phyloP scores from a whole-genome alignment of 2,113 vertebrate species.

The Phoxinus phoxinus region DNA sequence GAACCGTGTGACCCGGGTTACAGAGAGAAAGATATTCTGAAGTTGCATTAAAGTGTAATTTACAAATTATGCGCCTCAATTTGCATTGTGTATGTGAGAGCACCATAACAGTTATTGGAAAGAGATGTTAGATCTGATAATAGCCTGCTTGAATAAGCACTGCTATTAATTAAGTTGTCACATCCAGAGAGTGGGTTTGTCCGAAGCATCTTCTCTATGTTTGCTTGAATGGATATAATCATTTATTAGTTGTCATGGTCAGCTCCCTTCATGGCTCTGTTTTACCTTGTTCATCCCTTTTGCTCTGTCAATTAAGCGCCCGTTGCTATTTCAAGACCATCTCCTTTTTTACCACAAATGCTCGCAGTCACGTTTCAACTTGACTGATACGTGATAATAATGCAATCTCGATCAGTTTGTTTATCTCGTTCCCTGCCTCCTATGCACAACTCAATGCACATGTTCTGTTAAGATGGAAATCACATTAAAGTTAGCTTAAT shows the following conservation, averaged over 20 bases:
- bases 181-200: constrained; percentile 28
- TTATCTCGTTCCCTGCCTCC: constrained; percentile 12
- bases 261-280: background rate
- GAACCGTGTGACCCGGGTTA: constrained; percentile 19
- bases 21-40: constrained; percentile 1
- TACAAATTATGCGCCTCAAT: constrained; percentile 32
- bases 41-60: constrained; percentile 40
- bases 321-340: background rate
- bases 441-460: constrained; percentile 1
- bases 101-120: constrained; percentile 30
- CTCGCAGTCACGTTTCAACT: constrained; percentile 16
- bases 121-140: constrained; percentile 30
- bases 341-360: background rate
- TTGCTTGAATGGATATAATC: constrained; percentile 35
- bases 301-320: constrained; percentile 10
- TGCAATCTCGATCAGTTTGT: constrained; percentile 16
- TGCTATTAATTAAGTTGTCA: constrained; percentile 38
- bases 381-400: constrained; percentile 22
- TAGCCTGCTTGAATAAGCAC: constrained; percentile 9
- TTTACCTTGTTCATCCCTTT: background rate
- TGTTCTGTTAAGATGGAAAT: constrained; percentile 25
- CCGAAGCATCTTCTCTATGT: constrained; percentile 17
- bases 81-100: constrained; percentile 28
- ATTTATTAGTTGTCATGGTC: constrained; percentile 36
- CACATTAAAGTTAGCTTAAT: constrained; percentile 22